Conservation (phyloP, 30 jellyfish, hydroid and myxozoan genomes). For the Phacellophora camtschatica region DNA sequence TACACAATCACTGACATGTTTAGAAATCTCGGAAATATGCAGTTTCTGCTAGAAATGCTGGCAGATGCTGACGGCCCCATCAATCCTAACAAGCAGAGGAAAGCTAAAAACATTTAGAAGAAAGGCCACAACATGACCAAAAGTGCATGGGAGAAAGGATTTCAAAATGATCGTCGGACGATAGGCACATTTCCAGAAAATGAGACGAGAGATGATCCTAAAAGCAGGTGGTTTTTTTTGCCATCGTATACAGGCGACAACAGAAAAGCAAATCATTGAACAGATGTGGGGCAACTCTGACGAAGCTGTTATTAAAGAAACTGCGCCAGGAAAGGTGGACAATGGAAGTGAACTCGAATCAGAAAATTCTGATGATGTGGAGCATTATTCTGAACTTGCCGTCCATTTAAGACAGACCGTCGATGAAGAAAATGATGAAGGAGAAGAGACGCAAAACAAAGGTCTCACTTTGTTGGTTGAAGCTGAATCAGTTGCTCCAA, state of each 20-base stretch:
- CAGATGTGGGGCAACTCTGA: no score
- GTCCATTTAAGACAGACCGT: slow-evolving; percentile 9
- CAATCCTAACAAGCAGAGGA: neutral
- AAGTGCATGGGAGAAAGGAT: neutral
- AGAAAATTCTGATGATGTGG: neutral
- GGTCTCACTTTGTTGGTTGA: no score
- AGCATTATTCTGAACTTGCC: neutral
- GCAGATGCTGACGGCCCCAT: slow-evolving; percentile 5
- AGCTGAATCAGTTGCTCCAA: neutral
- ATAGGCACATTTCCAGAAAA: no score
- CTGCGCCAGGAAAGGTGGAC: no score
- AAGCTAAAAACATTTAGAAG: slow-evolving; percentile 5
- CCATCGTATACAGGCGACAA: no score
- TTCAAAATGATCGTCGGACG: no score
- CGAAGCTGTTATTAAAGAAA: no score
- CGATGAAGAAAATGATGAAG: neutral
- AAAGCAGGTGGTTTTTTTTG: no score
- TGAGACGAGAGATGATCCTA: no score
- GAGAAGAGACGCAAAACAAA: neutral
- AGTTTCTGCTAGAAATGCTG: neutral
- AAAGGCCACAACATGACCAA: neutral
- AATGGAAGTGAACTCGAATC: no score
- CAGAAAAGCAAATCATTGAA: no score
- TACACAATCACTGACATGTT: neutral
- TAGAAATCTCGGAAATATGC: neutral